phyloP scores from a whole-genome alignment of 2,797 vertebrate genomes.

The Takifugu rubripes region DNA sequence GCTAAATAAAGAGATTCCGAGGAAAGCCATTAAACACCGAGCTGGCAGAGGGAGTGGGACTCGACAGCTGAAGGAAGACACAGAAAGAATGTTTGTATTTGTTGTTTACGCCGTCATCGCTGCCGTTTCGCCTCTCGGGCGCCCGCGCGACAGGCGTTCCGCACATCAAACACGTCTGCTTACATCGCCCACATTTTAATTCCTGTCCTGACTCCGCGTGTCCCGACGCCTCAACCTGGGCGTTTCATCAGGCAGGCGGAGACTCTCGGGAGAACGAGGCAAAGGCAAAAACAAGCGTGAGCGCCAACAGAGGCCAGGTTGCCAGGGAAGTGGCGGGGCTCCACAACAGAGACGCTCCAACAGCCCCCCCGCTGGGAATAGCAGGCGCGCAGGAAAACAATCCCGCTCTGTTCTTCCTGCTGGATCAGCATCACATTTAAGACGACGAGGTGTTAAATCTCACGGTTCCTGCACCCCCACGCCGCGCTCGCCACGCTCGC shows the following conservation, averaged over 20 bases:
- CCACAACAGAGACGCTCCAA: slow-evolving; percentile 45
- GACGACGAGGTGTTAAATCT: too few relatives aligned
- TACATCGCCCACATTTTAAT: slow-evolving; percentile 49
- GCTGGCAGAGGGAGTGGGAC: slow-evolving; percentile 6
- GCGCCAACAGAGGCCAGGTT: slow-evolving; percentile 30
- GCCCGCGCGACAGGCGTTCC: slow-evolving; percentile 23
- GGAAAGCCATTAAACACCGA: slow-evolving; percentile 26
- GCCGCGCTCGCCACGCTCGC: too few relatives aligned
- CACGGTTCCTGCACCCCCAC: too few relatives aligned
- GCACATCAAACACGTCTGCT: slow-evolving; percentile 49
- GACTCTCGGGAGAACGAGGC: slow-evolving; percentile 39
- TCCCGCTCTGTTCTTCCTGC: slow-evolving; percentile 17
- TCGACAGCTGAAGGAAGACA: slow-evolving; percentile 5
- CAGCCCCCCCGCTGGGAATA: slow-evolving; percentile 17
- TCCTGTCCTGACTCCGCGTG: slow-evolving; percentile 21
- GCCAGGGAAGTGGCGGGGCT: slow-evolving; percentile 23
- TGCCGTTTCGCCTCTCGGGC: slow-evolving; percentile 31
- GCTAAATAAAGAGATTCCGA: slow-evolving; percentile 28
- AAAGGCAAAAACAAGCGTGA: slow-evolving; percentile 43
- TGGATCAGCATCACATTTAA: neutral
- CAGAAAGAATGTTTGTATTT: slow-evolving; percentile 9
- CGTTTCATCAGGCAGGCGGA: slow-evolving; percentile 57
- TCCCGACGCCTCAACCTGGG: slow-evolving; percentile 34
- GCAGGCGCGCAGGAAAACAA: slow-evolving; percentile 29
- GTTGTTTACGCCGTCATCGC: slow-evolving; percentile 19